phyloP scores from a whole-genome alignment of 2,113 vertebrate species.

The Uria aalge region DNA sequence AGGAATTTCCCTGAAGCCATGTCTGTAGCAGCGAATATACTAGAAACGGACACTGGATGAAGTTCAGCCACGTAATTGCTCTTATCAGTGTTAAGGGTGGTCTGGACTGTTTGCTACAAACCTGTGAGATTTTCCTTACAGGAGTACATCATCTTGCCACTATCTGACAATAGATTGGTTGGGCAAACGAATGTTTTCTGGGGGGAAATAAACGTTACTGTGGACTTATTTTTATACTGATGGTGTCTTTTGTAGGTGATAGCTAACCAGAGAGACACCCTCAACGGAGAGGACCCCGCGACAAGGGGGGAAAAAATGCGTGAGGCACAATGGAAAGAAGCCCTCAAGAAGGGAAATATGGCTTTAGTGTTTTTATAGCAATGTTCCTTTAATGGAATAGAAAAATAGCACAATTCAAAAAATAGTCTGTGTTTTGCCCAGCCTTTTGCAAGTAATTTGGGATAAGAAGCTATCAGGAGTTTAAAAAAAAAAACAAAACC shows the following conservation, averaged over 20 bases:
- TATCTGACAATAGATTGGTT: constrained; percentile 68
- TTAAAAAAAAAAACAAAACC: neutral
- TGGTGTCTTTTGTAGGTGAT: constrained; percentile 66
- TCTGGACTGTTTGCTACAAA: constrained; percentile 77
- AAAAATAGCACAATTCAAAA: constrained; percentile 52
- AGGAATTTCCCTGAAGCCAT: constrained; percentile 89
- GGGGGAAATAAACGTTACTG: constrained; percentile 64
- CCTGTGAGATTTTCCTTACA: constrained; percentile 75
- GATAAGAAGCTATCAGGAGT: constrained; percentile 74
- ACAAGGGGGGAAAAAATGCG: constrained; percentile 12
- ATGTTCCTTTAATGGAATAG: constrained; percentile 50
- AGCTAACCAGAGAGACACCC: constrained; percentile 56
- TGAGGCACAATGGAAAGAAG: constrained; percentile 57
- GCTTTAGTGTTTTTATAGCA: constrained; percentile 65
- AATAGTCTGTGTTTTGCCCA: constrained; percentile 67
- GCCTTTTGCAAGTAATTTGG: constrained; percentile 78
- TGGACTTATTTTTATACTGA: constrained; percentile 69
- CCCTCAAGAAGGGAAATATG: constrained; percentile 63
- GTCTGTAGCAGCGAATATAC: constrained; percentile 77
- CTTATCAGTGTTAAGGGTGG: constrained; percentile 80
- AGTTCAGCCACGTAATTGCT: constrained; percentile 75
- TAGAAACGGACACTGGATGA: constrained; percentile 71
- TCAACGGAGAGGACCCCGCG: constrained; percentile 28
- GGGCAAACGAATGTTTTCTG: constrained; percentile 68
- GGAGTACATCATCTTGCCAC: constrained; percentile 70